Percentiles rank a stretch among this genome's conserved stretches.
Conservation (phyloP, 2,888 invertebrate genomes). For the Branchipolynoe longqiensis region DNA sequence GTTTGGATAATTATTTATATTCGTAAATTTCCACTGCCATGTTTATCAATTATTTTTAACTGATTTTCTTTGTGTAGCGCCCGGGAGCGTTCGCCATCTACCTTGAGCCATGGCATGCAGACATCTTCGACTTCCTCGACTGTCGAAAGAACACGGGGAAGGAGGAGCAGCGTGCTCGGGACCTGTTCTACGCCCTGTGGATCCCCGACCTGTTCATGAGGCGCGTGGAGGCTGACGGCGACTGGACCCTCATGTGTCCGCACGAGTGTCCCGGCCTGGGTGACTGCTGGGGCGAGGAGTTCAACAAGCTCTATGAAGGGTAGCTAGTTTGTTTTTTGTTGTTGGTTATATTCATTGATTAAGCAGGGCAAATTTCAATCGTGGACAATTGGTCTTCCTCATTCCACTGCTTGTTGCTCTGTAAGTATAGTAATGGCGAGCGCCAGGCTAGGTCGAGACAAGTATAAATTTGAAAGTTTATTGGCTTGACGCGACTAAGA, state of each 20-base stretch:
- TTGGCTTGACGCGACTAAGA: no score
- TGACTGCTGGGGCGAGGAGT: conserved; percentile 97
- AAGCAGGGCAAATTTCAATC: no score
- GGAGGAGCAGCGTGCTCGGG: conserved; percentile 95
- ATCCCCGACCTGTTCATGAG: conserved; percentile 99
- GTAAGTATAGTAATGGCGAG: no score
- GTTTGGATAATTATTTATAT: no score
- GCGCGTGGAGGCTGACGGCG: conserved; percentile 88
- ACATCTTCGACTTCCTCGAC: conserved; percentile 96
- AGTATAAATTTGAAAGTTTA: no score
- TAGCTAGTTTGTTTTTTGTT: conserved; percentile 66
- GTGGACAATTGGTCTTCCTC: no score
- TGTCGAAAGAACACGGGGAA: conserved; percentile 94
- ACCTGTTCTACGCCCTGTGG: conserved; percentile 98
- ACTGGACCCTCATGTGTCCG: conserved; percentile 99
- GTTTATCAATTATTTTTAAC: no score
- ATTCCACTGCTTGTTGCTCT: no score
- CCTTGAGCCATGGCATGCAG: conserved; percentile 99
- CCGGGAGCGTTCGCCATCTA: conserved; percentile 99
- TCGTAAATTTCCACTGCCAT: no score
- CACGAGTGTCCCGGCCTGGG: conserved; percentile 93
- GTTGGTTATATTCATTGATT: no score
- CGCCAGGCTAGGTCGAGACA: no score
- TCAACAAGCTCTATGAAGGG: conserved; percentile 92
- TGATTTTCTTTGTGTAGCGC: conserved; percentile 83